Percentiles rank a stretch among this genome's conserved stretches.
These are phyloP conservation scores for Argentina silus DNA, from an alignment of 2,797 vertebrate species.

Conservation along the genomic window DNA sequence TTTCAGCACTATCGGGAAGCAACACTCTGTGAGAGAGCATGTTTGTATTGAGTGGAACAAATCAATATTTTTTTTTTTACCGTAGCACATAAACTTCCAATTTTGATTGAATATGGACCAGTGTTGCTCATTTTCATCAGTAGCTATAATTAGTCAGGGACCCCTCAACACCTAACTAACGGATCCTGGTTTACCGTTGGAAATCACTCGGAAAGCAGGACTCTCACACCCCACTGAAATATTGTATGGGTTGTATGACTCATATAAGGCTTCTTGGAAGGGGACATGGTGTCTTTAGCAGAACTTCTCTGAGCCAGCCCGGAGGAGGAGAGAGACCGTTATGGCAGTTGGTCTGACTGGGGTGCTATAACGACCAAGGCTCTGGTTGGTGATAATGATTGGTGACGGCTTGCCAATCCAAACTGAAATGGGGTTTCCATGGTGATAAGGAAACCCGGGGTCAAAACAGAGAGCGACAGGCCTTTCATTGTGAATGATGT, in stretches of 20 bases:
- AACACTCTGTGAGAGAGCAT: background rate
- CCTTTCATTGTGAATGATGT: conserved; percentile 16
- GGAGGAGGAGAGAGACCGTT: background rate
- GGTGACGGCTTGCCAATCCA: conserved; percentile 54
- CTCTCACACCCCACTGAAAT: background rate
- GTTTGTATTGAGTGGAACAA: too few species aligned
- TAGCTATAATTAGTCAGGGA: background rate
- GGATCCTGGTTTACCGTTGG: background rate
- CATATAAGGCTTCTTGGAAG: background rate
- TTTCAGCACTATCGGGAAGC: conserved; percentile 1
- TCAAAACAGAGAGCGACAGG: conserved; percentile 45
- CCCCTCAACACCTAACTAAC: background rate
- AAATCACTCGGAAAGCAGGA: background rate
- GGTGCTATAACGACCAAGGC: conserved; percentile 24
- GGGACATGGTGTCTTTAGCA: conserved; percentile 1
- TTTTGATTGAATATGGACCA: background rate
- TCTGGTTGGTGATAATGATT: conserved; percentile 50
- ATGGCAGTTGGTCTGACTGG: conserved; percentile 20
- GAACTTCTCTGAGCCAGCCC: background rate
- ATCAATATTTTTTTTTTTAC: conserved; percentile 9
- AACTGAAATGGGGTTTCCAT: conserved; percentile 59
- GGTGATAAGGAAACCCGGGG: conserved; percentile 40
- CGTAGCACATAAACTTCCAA: background rate
- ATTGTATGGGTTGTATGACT: conserved; percentile 1
- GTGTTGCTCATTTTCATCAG: background rate